Evolutionary conservation across 53 echinoderm and acorn worm genomes (phyloP), one percentile per base, ranked within the genome.

Genomic region (Pentamera pediparva): DNA sequence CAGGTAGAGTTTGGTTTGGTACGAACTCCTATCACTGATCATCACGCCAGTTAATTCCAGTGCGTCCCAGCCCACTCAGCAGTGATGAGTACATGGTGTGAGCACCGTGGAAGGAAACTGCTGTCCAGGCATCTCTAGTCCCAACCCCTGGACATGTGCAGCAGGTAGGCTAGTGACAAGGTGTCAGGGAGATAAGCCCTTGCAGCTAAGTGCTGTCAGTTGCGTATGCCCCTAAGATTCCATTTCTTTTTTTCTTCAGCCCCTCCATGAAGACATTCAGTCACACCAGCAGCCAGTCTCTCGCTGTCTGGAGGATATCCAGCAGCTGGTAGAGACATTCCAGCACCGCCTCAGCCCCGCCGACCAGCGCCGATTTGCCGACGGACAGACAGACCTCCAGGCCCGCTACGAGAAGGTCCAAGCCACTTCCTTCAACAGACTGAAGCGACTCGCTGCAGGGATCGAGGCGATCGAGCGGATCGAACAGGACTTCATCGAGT

Each of bases 221-320:
- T n/a, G n/a, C n/a, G n/a, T n/a, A n/a, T n/a, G n/a, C n/a, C n/a
- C n/a, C n/a, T n/a, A n/a, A n/a, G n/a, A n/a, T n/a, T n/a, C n/a
- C n/a, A n/a, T 53, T 53, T 15, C 4, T 53, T 53, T 26, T 59
- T 19, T 13, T 28, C 12, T 59, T 30, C 60, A 96, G 96, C 87
- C 86, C 28, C 53, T 92, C 6, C 98, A 98, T 64, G 83, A 89
- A 62, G 98, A 98, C 64, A 86, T 98, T 62, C 86, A 81, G 39
- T 86, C 85, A 10, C 98, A 98, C 62, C 91, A 98, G 39, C 91
- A 92, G 37, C 92, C 98, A 32, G 86, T 89, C 59, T 74, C 88
- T 0, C 83, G 92, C 36, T 92, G 88, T 54, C 61, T 89, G n/a
- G 88, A 91, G 53, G 88, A 91, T 79, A 78, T 88, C 13, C 88